These are phyloP conservation scores for Taenioides sp. DNA, from an alignment of 2,797 vertebrate species.

Conservation along the genomic window DNA sequence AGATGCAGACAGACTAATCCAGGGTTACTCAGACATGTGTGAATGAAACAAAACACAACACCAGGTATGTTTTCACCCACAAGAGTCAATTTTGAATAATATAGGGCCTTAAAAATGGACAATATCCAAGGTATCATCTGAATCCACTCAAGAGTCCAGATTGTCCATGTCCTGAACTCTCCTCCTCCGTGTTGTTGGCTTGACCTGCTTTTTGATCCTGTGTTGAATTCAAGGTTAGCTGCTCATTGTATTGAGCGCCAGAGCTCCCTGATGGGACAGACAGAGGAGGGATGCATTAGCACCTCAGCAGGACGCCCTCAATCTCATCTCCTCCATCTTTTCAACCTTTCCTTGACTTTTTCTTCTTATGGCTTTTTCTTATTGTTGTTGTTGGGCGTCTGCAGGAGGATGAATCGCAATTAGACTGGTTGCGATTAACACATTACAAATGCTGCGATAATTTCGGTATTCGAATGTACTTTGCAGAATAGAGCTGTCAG, in stretches of 20 bases:
- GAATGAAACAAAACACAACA: no score
- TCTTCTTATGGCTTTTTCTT: constrained; percentile 38
- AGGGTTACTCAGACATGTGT: no score
- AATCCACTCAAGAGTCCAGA: not conserved
- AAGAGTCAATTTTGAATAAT: no score
- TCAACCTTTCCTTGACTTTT: constrained; percentile 25
- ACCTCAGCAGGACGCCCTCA: constrained; percentile 73
- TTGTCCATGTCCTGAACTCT: not conserved
- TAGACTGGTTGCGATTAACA: not conserved
- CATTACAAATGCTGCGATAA: no score
- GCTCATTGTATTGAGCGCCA: constrained; percentile 74
- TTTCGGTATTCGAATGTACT: no score
- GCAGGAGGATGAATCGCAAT: not conserved
- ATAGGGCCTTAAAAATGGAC: not conserved
- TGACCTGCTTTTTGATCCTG: constrained; percentile 30
- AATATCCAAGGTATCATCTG: not conserved
- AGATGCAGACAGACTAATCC: no score
- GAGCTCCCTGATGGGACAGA: constrained; percentile 49
- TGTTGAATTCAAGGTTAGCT: constrained; percentile 77
- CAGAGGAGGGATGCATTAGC: constrained; percentile 77
- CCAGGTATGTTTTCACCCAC: no score
- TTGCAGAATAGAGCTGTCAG: no score
- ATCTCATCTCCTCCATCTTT: constrained; percentile 58
- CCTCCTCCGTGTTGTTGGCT: constrained; percentile 14
- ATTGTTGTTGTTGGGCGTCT: not conserved